Conservation (phyloP, 92 coral and sea anemone genomes). For the Actinostola sp. region DNA sequence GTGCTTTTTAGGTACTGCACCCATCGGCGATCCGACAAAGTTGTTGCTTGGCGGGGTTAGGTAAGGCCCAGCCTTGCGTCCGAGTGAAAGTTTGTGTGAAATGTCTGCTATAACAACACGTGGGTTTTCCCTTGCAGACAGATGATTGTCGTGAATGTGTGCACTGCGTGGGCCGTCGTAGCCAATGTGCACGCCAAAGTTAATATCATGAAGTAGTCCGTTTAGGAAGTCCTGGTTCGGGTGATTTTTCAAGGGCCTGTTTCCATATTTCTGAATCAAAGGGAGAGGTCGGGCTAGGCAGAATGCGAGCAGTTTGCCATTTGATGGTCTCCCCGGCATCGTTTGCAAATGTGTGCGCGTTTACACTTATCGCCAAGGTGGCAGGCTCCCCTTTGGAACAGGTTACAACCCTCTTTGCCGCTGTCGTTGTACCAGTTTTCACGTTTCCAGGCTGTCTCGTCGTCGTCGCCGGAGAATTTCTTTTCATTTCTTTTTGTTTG, state of each 20-base stretch:
- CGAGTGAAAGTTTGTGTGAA: slow-evolving; percentile 11
- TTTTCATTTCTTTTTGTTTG: not conserved
- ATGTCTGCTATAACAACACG: slow-evolving; percentile 4
- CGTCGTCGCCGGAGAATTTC: not conserved
- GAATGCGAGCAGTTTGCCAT: slow-evolving; percentile 9
- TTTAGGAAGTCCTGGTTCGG: slow-evolving; percentile 12
- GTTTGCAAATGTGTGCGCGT: slow-evolving; percentile 27
- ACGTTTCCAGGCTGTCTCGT: slow-evolving; percentile 25
- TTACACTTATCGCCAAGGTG: slow-evolving; percentile 3
- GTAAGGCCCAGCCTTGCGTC: slow-evolving; percentile 38
- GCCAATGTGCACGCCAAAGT: slow-evolving; percentile 19
- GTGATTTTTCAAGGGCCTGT: not conserved
- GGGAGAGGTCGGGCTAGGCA: slow-evolving; percentile 4
- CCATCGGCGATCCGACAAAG: slow-evolving; percentile 47
- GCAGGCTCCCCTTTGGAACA: slow-evolving; percentile 11
- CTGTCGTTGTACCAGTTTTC: slow-evolving; percentile 15
- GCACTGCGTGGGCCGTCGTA: not conserved
- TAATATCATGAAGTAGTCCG: not conserved
- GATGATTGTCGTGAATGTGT: slow-evolving; percentile 12
- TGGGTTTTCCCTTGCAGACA: slow-evolving; percentile 7
- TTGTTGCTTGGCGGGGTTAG: slow-evolving; percentile 17
- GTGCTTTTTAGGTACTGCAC: slow-evolving; percentile 39
- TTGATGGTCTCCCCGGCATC: slow-evolving; percentile 27
- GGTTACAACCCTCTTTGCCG: slow-evolving; percentile 21
- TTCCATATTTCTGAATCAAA: slow-evolving; percentile 11